Evolutionary conservation across 1,140 invertebrate genomes (phyloP).

Genomic region (Diorhabda elongata): DNA sequence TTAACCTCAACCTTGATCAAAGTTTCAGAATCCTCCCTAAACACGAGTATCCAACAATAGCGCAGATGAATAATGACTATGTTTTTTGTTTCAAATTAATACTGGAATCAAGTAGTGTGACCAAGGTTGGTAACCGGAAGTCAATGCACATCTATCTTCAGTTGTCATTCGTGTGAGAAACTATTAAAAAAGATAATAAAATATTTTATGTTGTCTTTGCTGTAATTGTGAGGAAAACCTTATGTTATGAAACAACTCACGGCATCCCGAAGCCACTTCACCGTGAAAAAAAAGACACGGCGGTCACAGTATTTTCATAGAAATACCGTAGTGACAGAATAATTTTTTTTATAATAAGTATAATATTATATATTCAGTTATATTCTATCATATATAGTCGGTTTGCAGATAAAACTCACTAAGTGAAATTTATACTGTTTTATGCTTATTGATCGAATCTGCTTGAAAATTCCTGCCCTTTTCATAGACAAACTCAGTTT

Average conservation of each 20-base stretch:
- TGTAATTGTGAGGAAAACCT: constrained; percentile 30
- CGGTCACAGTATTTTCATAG: not conserved
- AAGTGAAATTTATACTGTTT: no score
- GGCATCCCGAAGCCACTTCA: not conserved
- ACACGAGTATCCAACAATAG: constrained; percentile 12
- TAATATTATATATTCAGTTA: no score
- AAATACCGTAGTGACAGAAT: not conserved
- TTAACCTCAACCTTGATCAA: no score
- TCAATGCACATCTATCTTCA: constrained; percentile 43
- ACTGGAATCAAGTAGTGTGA: constrained; percentile 41
- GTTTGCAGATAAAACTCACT: no score
- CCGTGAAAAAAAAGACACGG: not conserved
- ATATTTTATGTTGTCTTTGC: constrained; percentile 27
- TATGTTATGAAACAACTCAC: constrained; percentile 21
- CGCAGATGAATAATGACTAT: constrained; percentile 26
- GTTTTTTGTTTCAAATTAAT: constrained; percentile 37
- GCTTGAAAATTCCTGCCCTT: no score
- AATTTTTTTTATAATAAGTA: no score
- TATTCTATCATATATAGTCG: no score
- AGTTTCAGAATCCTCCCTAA: not conserved
- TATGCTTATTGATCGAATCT: no score
- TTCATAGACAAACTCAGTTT: no score
- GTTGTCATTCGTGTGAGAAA: constrained; percentile 46
- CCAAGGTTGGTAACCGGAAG: constrained; percentile 44
- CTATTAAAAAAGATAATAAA: constrained; percentile 37